phyloP scores from a whole-genome alignment of 2,797 vertebrate species.

The Poeciliopsis turneri region DNA sequence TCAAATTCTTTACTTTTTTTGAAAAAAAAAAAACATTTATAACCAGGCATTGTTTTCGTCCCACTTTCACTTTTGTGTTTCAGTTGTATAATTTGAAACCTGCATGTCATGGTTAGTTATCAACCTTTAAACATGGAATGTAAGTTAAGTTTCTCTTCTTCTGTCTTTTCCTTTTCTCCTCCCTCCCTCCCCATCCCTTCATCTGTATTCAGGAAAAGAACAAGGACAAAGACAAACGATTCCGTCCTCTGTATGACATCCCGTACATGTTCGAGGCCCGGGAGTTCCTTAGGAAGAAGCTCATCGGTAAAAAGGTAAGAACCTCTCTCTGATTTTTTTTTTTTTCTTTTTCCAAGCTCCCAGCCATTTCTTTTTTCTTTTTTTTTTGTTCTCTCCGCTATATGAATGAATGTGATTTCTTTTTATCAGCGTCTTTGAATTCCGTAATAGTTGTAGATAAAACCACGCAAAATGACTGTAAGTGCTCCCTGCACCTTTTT shows the following conservation, averaged over 20 bases:
- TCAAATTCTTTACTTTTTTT: not conserved
- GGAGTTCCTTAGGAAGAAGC: constrained; percentile 97
- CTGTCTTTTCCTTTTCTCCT: constrained; percentile 2
- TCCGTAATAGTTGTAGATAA: constrained; percentile 29
- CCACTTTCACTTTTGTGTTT: not conserved
- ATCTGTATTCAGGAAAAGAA: constrained; percentile 79
- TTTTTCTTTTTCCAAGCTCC: not conserved
- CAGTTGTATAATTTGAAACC: not conserved
- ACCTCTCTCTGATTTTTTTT: not conserved
- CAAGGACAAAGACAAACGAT: constrained; percentile 97
- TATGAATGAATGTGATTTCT: constrained; percentile 34
- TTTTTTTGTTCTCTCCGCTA: not conserved
- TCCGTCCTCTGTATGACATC: constrained; percentile 96
- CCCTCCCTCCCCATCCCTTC: not conserved
- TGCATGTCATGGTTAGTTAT: not conserved
- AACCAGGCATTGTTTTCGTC: not conserved
- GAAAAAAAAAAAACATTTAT: not conserved
- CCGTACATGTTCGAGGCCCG: constrained; percentile 99
- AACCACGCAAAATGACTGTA: constrained; percentile 13
- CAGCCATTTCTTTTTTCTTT: not conserved
- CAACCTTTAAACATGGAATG: constrained; percentile 6
- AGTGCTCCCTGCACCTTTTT: not conserved
- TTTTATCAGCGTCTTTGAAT: constrained; percentile 37
- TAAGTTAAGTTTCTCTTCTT: constrained; percentile 37
- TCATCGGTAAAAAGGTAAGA: constrained; percentile 96